A percentile compares a stretch with the other conserved stretches of the same genome.
These are phyloP conservation scores for Apus apus DNA, from an alignment of 2,113 vertebrate genomes.

Conservation along the genomic window DNA sequence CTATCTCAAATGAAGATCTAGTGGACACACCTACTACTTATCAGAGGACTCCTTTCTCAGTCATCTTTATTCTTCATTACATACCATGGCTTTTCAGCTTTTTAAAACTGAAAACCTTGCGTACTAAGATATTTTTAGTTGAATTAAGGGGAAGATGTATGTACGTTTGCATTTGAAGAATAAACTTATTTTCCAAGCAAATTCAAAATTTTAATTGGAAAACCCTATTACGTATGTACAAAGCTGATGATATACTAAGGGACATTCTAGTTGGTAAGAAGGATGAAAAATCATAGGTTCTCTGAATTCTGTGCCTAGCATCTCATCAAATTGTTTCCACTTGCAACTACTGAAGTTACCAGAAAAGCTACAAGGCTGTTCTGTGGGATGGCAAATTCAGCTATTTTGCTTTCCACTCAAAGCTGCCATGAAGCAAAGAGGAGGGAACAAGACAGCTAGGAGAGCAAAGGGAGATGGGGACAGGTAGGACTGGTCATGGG, in stretches of 20 bases:
- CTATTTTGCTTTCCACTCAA: neutral
- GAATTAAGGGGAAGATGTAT: neutral
- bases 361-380: neutral
- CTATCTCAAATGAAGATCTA: neutral
- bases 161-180: neutral
- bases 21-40: neutral
- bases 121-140: neutral
- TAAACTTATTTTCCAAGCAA: neutral
- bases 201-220: neutral
- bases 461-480: neutral
- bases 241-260: neutral
- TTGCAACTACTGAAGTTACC: neutral
- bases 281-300: neutral
- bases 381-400: neutral
- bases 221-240: neutral
- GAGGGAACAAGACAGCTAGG: neutral
- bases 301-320: neutral
- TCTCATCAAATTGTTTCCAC: neutral
- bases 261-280: neutral
- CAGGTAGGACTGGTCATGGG: neutral
- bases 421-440: neutral
- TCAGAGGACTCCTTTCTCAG: neutral
- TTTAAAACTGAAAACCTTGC: neutral
- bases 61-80: neutral
- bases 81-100: neutral